Percentiles rank a stretch among this genome's conserved stretches.
phyloP scores from a whole-genome alignment of 2,888 invertebrate genomes.

The Drosophila fulvimacula region DNA sequence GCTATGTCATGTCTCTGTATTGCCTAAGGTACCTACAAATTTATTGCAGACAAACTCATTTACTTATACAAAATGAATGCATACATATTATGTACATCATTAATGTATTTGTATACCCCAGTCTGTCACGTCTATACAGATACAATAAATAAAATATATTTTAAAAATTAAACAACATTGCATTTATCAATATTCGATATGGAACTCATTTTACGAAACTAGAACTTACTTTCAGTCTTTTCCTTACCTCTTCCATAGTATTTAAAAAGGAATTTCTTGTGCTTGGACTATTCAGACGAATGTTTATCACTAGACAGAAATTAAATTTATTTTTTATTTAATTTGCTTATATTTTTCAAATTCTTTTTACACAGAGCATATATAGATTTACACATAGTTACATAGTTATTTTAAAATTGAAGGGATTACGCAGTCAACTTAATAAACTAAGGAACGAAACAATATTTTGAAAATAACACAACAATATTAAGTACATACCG shows the following conservation, averaged over 20 bases:
- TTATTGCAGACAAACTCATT: slow-evolving; percentile 74
- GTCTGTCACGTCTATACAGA: slow-evolving; percentile 52
- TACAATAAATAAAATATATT: slow-evolving; percentile 74
- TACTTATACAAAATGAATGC: slow-evolving; percentile 54
- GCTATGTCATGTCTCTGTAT: slow-evolving; percentile 73
- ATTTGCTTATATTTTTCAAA: slow-evolving; percentile 26
- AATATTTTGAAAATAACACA: slow-evolving; percentile 4
- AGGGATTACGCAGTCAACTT: slow-evolving; percentile 36
- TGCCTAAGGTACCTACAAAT: slow-evolving; percentile 80
- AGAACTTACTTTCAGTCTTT: background rate
- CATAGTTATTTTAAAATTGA: slow-evolving; percentile 25
- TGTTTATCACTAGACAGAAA: background rate
- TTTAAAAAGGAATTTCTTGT: no score
- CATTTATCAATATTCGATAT: background rate
- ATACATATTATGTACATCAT: slow-evolving; percentile 36
- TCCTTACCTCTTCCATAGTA: background rate
- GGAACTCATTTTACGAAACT: background rate
- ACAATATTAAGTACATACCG: slow-evolving; percentile 47
- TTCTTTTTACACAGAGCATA: slow-evolving; percentile 39
- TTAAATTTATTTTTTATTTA: background rate
- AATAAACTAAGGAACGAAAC: slow-evolving; percentile 27
- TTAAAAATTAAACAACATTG: slow-evolving; percentile 51
- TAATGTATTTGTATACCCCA: slow-evolving; percentile 62
- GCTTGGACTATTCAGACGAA: no score
- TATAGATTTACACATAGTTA: slow-evolving; percentile 35